These are phyloP conservation scores for Darevskia nairensis DNA, from an alignment of 2,797 vertebrate species.

Conservation along the genomic window DNA sequence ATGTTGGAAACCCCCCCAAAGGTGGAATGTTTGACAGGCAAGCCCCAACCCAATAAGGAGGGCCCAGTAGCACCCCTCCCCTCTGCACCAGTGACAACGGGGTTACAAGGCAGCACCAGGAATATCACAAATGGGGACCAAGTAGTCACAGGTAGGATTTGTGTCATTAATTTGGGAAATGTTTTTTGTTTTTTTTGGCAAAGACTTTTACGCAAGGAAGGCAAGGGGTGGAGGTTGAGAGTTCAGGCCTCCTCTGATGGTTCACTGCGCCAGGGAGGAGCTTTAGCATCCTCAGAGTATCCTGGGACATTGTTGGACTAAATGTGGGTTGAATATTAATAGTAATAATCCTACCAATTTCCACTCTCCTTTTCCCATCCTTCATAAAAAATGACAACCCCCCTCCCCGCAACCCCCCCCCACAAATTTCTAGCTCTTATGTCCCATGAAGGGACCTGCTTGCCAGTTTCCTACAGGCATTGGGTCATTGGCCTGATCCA, in stretches of 20 bases:
- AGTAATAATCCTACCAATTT: background rate
- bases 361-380: background rate
- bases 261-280: background rate
- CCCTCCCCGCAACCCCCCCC: too few relatives aligned
- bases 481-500: too few relatives aligned
- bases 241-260: background rate
- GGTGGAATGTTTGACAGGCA: fast-evolving
- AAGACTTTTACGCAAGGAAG: background rate
- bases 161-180: too few relatives aligned
- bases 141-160: constrained; percentile 59
- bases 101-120: background rate
- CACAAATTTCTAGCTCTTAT: background rate
- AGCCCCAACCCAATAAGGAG: constrained; percentile 57
- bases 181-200: background rate
- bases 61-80: constrained; percentile 21
- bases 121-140: background rate
- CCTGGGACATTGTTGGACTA: background rate
- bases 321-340: background rate
- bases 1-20: background rate
- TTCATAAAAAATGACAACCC: too few relatives aligned
- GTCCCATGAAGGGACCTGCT: background rate
- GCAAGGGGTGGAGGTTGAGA: background rate
- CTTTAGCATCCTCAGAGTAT: background rate
- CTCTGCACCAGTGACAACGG: background rate
- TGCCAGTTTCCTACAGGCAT: too few relatives aligned